Evolutionary conservation across 2,888 invertebrate species (phyloP), one percentile per base, ranked within the genome.

Genomic region (Cephus spinipes): DNA sequence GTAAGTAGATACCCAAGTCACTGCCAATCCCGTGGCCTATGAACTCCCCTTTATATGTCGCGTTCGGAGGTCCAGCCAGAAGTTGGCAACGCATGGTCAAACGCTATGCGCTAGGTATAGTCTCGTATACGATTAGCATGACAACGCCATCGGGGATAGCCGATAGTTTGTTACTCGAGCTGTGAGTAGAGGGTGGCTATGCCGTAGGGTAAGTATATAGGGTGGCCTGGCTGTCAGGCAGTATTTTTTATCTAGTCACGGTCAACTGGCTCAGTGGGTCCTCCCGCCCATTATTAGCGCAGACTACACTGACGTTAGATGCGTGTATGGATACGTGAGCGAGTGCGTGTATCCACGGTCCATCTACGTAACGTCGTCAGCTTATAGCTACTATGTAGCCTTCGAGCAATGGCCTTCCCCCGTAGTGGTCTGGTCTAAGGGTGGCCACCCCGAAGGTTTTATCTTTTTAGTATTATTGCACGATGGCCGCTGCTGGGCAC

Each of bases 181-280:
- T 55, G 55, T 55, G 55, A 73, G 68, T n/a, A 40, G 75, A 74
- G 79, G 77, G 71, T 71, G 77, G 36, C 34, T 12, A 33, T 73
- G 69, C 73, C 32, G 76, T 68, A 79, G 82, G 81, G 82, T 79
- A 82, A 79, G 83, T 77, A 81, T 76, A 81, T 78, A 80, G 79
- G 84, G 84, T 82, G 83, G 82, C 79, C 78, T 55, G 83, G 76
- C 86, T 88, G 87, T 88, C 88, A 84, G 90, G 89, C 90, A 90
- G 89, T 91, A 91, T 91, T 91, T 91, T 91, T 91, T 91, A 91
- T 91, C 91, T 91, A 90, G 91, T 91, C 91, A 91, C 91, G 91
- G 91, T 91, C 91, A 91, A 91, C 91, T 91, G 90, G 89, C 90
- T 90, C 88, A 89, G 87, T 80, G 83, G 73, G 73, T 83, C 84